These are phyloP conservation scores for Camponotus fellah DNA, from an alignment of 2,888 invertebrate species.

Conservation along the genomic window DNA sequence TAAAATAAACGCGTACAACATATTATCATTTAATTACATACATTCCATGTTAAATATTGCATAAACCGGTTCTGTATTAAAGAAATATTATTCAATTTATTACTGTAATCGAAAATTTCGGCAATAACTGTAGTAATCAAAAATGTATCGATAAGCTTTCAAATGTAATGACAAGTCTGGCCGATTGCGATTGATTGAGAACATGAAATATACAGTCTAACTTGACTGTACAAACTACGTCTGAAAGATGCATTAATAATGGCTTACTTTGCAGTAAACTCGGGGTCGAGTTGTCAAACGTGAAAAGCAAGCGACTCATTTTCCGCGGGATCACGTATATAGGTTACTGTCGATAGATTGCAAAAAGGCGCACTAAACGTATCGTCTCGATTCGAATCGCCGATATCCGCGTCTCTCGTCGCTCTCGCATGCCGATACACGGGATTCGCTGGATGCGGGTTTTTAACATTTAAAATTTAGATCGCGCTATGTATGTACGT, in stretches of 20 bases:
- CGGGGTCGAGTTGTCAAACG: conserved; percentile 3
- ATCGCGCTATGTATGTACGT: conserved; percentile 39
- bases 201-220: not conserved
- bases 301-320: conserved; percentile 53
- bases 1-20: conserved; percentile 13
- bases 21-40: conserved; percentile 19
- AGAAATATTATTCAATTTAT: conserved; percentile 16
- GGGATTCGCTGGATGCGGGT: conserved; percentile 46
- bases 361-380: conserved; percentile 55
- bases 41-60: not conserved
- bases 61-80: not conserved
- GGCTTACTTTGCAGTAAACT: conserved; percentile 28
- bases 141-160: not conserved
- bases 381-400: conserved; percentile 39
- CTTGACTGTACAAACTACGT: not conserved
- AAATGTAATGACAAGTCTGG: too few relatives aligned
- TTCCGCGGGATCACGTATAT: conserved; percentile 50
- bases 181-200: not conserved
- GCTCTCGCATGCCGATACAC: conserved; percentile 34
- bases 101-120: not conserved
- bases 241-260: not conserved
- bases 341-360: conserved; percentile 49
- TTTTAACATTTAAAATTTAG: conserved; percentile 74
- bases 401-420: conserved; percentile 34
- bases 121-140: not conserved